Percentiles rank a stretch among this genome's conserved stretches.
Evolutionary conservation across 2,888 invertebrate species (phyloP).

Genomic region (Ephialtes manifestator): DNA sequence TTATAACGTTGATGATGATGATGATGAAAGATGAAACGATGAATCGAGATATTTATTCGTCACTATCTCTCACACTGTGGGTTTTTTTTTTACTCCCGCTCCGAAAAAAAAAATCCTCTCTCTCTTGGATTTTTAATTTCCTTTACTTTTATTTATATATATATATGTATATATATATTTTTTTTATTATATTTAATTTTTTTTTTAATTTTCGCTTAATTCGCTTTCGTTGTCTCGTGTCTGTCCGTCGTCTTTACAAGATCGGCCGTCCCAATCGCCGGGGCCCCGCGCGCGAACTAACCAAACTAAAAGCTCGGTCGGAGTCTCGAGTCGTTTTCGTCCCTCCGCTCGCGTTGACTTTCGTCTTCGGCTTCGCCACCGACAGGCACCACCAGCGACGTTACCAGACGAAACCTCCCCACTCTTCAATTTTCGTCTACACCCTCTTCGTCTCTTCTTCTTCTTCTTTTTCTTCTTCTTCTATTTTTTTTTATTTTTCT

Average conservation of each 20-base stretch:
- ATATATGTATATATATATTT: constrained; percentile 7
- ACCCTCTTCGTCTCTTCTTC: constrained; percentile 37
- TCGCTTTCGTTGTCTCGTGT: constrained; percentile 72
- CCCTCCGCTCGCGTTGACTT: constrained; percentile 73
- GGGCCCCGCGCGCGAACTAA: constrained; percentile 86
- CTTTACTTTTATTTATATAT: constrained; percentile 28
- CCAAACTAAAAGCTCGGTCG: constrained; percentile 81
- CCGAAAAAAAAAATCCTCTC: constrained; percentile 44
- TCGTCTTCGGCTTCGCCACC: constrained; percentile 61
- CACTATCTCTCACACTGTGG: constrained; percentile 65
- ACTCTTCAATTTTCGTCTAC: constrained; percentile 15
- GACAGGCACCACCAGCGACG: constrained; percentile 61
- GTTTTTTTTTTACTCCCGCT: constrained; percentile 61
- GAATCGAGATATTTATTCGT: constrained; percentile 60
- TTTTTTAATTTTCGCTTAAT: constrained; percentile 45
- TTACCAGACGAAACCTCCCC: constrained; percentile 58
- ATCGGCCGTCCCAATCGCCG: constrained; percentile 84
- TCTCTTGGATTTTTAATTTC: constrained; percentile 38
- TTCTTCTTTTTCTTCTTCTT: constrained; percentile 37
- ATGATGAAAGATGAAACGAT: constrained; percentile 48
- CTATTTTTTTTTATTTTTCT: constrained; percentile 27
- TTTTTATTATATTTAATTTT: constrained; percentile 20
- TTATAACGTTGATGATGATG: constrained; percentile 36
- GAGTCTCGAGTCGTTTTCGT: constrained; percentile 65
- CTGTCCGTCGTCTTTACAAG: constrained; percentile 72